These are phyloP conservation scores for Cyprinella venusta DNA, from an alignment of 2,797 vertebrate genomes.

Conservation along the genomic window DNA sequence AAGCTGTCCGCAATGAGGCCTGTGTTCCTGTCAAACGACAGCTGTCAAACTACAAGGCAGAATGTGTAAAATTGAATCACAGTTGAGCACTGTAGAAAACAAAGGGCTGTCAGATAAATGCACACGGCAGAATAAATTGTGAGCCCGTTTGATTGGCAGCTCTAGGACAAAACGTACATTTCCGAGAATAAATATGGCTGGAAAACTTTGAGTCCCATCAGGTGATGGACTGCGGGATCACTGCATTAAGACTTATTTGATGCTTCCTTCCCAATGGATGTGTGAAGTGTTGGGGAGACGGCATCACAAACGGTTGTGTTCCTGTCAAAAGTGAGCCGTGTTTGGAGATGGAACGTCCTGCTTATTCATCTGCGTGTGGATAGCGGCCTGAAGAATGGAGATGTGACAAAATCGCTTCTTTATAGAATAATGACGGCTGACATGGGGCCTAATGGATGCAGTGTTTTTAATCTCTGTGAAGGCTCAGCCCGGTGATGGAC, in stretches of 20 bases:
- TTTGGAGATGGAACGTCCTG: constrained; percentile 79
- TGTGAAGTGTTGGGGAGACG: constrained; percentile 68
- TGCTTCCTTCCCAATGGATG: constrained; percentile 71
- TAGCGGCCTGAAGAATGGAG: constrained; percentile 80
- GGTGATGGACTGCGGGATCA: constrained; percentile 67
- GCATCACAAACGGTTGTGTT: constrained; percentile 79
- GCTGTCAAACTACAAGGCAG: constrained; percentile 63
- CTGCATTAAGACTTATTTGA: constrained; percentile 72
- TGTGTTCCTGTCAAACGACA: constrained; percentile 57
- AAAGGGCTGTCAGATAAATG: constrained; percentile 65
- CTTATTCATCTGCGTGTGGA: constrained; percentile 78
- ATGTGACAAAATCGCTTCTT: constrained; percentile 82
- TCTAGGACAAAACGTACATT: constrained; percentile 57
- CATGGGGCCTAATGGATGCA: constrained; percentile 76
- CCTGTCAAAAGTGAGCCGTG: constrained; percentile 79
- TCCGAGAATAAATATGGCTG: constrained; percentile 57
- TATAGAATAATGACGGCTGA: constrained; percentile 83
- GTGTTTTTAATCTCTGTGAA: constrained; percentile 78
- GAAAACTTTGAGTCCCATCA: constrained; percentile 59
- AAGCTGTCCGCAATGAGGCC: constrained; percentile 53
- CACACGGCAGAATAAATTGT: constrained; percentile 59
- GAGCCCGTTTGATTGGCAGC: constrained; percentile 59
- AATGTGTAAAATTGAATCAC: constrained; percentile 65
- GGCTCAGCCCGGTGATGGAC: constrained; percentile 59
- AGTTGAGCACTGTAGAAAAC: constrained; percentile 60